Evolutionary conservation across 2,797 vertebrate genomes (phyloP), one percentile per base, ranked within the genome.

Genomic region (Melanotaenia nigrans): DNA sequence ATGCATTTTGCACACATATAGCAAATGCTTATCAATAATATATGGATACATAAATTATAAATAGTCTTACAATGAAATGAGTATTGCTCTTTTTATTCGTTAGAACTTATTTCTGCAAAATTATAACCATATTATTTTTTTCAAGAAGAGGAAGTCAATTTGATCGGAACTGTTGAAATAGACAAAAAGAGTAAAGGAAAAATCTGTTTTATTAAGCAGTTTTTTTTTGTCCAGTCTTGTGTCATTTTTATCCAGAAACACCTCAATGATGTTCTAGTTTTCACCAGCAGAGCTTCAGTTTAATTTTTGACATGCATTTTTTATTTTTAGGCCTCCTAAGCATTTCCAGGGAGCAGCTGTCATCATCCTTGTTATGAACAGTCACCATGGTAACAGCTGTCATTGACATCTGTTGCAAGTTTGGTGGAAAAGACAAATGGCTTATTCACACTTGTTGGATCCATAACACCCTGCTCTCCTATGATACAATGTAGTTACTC

Each of bases 341-440:
- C 47, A 36, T 68, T 57, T 49, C 55, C 59, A 68, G 42, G 35
- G 28, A 25, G 33, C 16, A 59, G 42, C 42, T 75, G 14, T 57
- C 36, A 24, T 71, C 56, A 28, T 33, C 28, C 42, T 28, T 47
- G n/a, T 57, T 65, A 24, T 55, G 16, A n/a, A 20, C 9, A 49
- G 56, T 60, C 20, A 7, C 32, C 42, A 60, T 51, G 66, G 42
- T 1, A n/a, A 33, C 51, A n/a, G 30, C 7, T 16, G 42, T 59
- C 32, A 47, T 55, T 42, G 25, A 32, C 36, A 59, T 58, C 47
- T 60, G 33, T 40, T 28, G 18, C 12, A 4, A 49, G 6, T 30
- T 14, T 63, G 45, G 20, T 2, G 5, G 4, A 14, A 63, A 51
- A 51, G 61, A 35, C 3, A 22, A 42, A 18, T 42, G 16, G 7